Conservation (phyloP, 1,140 invertebrate genomes). For the Bombus pascuorum region DNA sequence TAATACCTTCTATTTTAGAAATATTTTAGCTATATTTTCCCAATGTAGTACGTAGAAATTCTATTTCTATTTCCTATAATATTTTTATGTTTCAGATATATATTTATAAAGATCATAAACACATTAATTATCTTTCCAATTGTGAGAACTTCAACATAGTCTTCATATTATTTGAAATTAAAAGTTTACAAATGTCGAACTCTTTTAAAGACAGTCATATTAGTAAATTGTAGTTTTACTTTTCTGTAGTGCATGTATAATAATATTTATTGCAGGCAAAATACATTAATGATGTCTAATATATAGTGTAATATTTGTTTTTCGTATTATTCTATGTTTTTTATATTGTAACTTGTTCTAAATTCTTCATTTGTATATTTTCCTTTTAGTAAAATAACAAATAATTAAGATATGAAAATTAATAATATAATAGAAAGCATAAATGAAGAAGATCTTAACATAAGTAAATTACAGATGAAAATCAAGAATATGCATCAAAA, state of each 20-base stretch:
- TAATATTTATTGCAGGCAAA: not conserved
- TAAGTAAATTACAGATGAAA: slow-evolving; percentile 14
- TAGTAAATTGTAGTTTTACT: not conserved
- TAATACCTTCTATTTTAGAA: not conserved
- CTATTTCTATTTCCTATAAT: slow-evolving; percentile 21
- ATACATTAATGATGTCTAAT: not conserved
- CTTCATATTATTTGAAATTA: slow-evolving; percentile 15
- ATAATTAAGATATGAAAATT: slow-evolving; percentile 20
- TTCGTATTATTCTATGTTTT: slow-evolving; percentile 18
- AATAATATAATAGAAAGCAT: slow-evolving; percentile 9
- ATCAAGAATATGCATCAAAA: slow-evolving; percentile 21
- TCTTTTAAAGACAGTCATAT: not conserved
- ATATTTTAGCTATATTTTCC: not conserved
- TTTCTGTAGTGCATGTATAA: not conserved
- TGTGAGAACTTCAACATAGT: slow-evolving; percentile 11
- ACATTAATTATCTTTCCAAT: slow-evolving; percentile 28
- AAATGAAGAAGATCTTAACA: slow-evolving; percentile 30
- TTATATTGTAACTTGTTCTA: slow-evolving; percentile 11
- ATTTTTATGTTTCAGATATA: slow-evolving; percentile 49
- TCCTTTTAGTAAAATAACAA: slow-evolving; percentile 8
- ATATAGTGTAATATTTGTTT: not conserved
- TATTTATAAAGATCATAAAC: slow-evolving; percentile 31
- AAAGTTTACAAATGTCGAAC: not conserved
- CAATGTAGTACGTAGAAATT: not conserved
- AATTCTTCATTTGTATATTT: slow-evolving; percentile 19